A percentile compares a stretch with the other conserved stretches of the same genome.
Conservation (phyloP, 2,888 invertebrate genomes). For the Stictocephala bisonia region DNA sequence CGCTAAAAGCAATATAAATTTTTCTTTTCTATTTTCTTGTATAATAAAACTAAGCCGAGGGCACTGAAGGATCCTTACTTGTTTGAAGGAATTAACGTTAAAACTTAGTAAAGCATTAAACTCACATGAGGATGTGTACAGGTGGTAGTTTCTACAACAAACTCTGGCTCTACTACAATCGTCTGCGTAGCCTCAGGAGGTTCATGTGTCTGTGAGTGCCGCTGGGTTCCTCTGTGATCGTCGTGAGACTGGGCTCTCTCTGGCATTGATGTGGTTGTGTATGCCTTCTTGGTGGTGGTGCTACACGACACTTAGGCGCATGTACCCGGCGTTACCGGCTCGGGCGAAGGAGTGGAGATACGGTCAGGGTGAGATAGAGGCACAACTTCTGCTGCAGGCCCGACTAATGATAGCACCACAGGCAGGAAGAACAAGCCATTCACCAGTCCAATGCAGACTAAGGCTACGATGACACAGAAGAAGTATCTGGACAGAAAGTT, state of each 20-base stretch:
- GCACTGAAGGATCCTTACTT: too few species aligned
- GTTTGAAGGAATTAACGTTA: too few species aligned
- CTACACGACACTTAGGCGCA: slow-evolving; percentile 50
- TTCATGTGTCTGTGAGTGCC: slow-evolving; percentile 67
- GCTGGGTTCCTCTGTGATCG: slow-evolving; percentile 94
- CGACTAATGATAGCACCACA: slow-evolving; percentile 86
- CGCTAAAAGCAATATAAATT: too few species aligned
- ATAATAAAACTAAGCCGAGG: too few species aligned
- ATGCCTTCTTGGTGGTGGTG: slow-evolving; percentile 62
- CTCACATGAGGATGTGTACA: slow-evolving; percentile 65
- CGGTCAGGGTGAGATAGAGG: slow-evolving; percentile 85
- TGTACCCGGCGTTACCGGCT: slow-evolving; percentile 64
- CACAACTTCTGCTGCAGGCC: slow-evolving; percentile 89
- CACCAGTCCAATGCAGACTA: slow-evolving; percentile 85
- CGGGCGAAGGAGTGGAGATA: slow-evolving; percentile 89
- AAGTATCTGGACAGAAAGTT: slow-evolving; percentile 87
- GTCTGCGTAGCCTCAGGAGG: slow-evolving; percentile 19
- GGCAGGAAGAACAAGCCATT: slow-evolving; percentile 95
- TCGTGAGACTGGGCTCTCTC: slow-evolving; percentile 81
- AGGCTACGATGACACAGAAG: slow-evolving; percentile 83
- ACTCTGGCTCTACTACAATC: slow-evolving; percentile 91
- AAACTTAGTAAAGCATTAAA: too few species aligned
- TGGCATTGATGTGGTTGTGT: slow-evolving; percentile 62
- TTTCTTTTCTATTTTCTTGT: too few species aligned
- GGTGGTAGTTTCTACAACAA: slow-evolving; percentile 88